A percentile compares a stretch with the other conserved stretches of the same genome.
These are phyloP conservation scores for Heliconius himera DNA, from an alignment of 1,140 invertebrate genomes.

Conservation along the genomic window DNA sequence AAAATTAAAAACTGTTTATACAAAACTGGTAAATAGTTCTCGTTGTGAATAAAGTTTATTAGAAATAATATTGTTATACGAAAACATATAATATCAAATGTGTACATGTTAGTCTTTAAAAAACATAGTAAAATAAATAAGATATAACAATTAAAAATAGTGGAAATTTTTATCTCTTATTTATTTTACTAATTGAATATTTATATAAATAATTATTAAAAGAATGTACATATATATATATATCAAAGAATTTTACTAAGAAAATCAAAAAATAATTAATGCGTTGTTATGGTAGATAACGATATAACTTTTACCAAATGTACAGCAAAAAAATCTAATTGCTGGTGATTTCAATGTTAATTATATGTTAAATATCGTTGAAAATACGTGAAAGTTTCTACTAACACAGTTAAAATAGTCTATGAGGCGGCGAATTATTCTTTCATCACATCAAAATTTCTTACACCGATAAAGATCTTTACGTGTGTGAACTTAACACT, in stretches of 20 bases:
- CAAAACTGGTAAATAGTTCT: neutral
- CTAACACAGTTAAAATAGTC: conserved; percentile 29
- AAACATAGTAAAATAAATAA: too few species aligned
- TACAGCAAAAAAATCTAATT: neutral
- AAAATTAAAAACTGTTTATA: neutral
- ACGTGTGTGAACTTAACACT: conserved; percentile 39
- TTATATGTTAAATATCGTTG: conserved; percentile 15
- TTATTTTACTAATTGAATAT: too few species aligned
- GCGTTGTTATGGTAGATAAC: neutral
- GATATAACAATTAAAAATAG: too few species aligned
- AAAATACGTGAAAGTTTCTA: conserved; percentile 30
- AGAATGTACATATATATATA: too few species aligned
- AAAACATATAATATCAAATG: too few species aligned
- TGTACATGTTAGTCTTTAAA: too few species aligned
- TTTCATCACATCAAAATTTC: conserved; percentile 35
- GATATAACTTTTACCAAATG: neutral
- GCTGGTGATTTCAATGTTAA: conserved; percentile 3
- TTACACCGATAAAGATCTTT: conserved; percentile 38
- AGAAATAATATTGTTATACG: too few species aligned
- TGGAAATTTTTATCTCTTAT: too few species aligned
- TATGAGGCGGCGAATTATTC: conserved; percentile 34
- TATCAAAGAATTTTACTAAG: too few species aligned
- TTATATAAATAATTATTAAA: too few species aligned
- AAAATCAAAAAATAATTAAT: neutral
- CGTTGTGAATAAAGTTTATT: too few species aligned